Evolutionary conservation across 2,797 vertebrate genomes (phyloP), one percentile per base, ranked within the genome.

Genomic region (Gallinago stenura): DNA sequence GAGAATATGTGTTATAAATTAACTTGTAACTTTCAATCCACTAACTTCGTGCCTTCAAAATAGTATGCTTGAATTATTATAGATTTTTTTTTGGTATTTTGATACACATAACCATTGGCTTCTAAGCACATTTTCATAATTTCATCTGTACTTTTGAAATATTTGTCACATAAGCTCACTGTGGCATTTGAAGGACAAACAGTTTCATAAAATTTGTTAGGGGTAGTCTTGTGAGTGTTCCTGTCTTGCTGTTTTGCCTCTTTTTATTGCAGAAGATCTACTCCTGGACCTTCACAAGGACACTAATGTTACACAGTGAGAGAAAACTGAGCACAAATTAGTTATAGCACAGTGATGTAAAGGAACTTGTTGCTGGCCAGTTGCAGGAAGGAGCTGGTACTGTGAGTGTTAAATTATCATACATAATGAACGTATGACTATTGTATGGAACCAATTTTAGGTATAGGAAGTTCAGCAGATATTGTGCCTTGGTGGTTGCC

Each of bases 391-490:
- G 61, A 69, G 39, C 61, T 48, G 43, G 39, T 26, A 30, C n/a
- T 88, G 79, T 72, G 90, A 93, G 65, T 61, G 46, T 85, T 81
- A 83, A 80, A 66, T 84, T 75, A 35, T 79, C 69, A 37, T 84
- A 48, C 25, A 20, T 84, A 84, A 79, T 2, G 41, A 61, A 62
- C 0, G 0, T 83, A 60, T 78, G 71, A 43, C 86, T 92, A 80
- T 80, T 83, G 83, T 89, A 81, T 91, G 46, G 70, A 93, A 82
- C 21, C 62, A 69, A 30, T 83, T 93, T 86, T 85, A 94, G 78
- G 54, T 95, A 48, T 87, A 91, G 92, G 80, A 87, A 95, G 83
- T 87, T 94, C 70, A 97, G 78, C 79, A 68, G 37, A 87, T 79
- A 84, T 37, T 87, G 62, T 93, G 83, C 84, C 66, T 91, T 88